Evolutionary conservation across 2,113 vertebrate species (phyloP).

Genomic region (Genyomyrus donnyi): DNA sequence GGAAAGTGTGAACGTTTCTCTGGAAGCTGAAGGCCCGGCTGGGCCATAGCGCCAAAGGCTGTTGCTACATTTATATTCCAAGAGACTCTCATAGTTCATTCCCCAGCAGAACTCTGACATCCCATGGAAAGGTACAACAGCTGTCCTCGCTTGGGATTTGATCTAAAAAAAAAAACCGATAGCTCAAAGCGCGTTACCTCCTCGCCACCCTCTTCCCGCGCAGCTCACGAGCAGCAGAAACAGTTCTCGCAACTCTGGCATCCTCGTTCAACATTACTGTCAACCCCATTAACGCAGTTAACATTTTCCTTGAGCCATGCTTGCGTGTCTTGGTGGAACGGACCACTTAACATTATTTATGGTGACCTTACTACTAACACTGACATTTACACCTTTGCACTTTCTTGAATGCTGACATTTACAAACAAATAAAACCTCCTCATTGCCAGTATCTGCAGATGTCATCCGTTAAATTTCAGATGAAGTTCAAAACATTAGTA

Average conservation of each 20-base stretch:
- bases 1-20: neutral
- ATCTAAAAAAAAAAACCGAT: neutral
- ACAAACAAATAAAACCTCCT: neutral
- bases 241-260: neutral
- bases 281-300: neutral
- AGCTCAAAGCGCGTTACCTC: neutral
- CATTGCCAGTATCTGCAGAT: neutral
- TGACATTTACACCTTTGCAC: neutral
- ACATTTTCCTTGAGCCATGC: neutral
- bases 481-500: neutral
- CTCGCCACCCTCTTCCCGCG: neutral
- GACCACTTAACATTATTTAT: conserved; percentile 2
- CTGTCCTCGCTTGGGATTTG: neutral
- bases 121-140: neutral
- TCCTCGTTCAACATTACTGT: neutral
- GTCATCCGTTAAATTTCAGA: neutral
- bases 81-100: neutral
- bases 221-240: neutral
- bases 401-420: neutral
- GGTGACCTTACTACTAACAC: neutral
- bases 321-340: neutral
- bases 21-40: neutral
- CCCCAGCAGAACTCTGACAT: neutral
- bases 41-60: neutral
- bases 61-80: neutral